Conservation (phyloP, 2,113 vertebrate species). For the Pao palembangensis region DNA sequence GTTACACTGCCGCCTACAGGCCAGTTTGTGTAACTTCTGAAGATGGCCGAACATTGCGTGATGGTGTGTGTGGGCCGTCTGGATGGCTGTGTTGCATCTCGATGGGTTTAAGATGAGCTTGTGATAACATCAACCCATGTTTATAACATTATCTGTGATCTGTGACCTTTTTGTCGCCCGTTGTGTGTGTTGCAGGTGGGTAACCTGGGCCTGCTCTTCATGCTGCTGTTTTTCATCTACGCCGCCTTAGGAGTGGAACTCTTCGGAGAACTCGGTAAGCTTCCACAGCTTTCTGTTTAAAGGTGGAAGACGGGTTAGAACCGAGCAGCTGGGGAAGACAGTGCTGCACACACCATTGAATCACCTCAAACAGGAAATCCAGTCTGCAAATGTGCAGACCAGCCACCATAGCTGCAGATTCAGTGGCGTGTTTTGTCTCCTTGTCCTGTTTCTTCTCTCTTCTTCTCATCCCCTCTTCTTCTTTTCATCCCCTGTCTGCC, state of each 20-base stretch:
- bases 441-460: neutral
- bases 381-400: no score
- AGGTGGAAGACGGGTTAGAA: no score
- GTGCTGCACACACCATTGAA: no score
- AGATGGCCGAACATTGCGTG: neutral
- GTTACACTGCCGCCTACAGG: no score
- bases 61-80: neutral
- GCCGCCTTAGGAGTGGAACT: constrained; percentile 97
- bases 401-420: neutral
- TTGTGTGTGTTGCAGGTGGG: constrained; percentile 84
- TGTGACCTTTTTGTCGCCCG: neutral
- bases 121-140: no score
- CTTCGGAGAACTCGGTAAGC: constrained; percentile 94
- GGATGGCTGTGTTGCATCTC: no score
- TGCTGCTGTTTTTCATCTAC: constrained; percentile 99
- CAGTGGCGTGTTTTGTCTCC: constrained; percentile 2
- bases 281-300: neutral
- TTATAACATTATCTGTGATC: no score
- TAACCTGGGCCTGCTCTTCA: constrained; percentile 97
- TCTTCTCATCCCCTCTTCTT: constrained; percentile 8
- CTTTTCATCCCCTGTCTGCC: constrained; percentile 1
- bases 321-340: no score
- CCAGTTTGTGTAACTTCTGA: neutral
- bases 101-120: no score
- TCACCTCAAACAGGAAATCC: no score